These are phyloP conservation scores for Dendropsophus ebraccatus DNA, from an alignment of 2,113 vertebrate species.

Conservation along the genomic window DNA sequence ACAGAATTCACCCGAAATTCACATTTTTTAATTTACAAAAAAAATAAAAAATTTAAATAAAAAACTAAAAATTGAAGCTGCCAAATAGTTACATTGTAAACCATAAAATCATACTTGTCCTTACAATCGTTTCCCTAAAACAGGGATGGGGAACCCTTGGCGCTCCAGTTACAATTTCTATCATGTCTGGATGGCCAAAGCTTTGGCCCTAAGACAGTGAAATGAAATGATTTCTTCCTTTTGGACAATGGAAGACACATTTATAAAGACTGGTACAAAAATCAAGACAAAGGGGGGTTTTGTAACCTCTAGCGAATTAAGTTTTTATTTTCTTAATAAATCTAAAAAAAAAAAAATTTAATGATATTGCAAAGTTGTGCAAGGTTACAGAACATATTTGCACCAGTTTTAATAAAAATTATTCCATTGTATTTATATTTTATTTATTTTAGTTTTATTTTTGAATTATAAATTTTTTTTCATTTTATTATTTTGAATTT, in stretches of 20 bases:
- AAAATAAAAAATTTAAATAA: constrained; percentile 4
- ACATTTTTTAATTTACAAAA: constrained; percentile 44
- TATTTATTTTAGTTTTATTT: not conserved
- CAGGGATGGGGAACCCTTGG: no score
- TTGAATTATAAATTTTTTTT: not conserved
- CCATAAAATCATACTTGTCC: not conserved
- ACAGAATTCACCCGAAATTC: constrained; percentile 31
- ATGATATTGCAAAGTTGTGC: not conserved
- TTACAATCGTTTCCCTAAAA: not conserved
- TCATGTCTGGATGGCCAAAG: no score
- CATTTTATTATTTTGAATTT: no score
- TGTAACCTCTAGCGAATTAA: not conserved
- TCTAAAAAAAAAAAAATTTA: not conserved
- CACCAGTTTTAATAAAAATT: not conserved
- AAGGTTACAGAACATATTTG: not conserved
- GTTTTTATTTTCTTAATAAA: no score
- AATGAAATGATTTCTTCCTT: constrained; percentile 2
- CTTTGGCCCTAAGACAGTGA: not conserved
- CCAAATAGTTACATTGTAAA: constrained; percentile 29
- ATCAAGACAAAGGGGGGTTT: not conserved
- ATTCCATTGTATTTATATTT: not conserved
- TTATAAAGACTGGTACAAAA: not conserved
- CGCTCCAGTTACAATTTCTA: no score
- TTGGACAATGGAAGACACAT: not conserved
- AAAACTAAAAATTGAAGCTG: constrained; percentile 37